Base-by-base conservation (phyloP, 2,113 vertebrate species). In the Podocnemis expansa region DNA sequence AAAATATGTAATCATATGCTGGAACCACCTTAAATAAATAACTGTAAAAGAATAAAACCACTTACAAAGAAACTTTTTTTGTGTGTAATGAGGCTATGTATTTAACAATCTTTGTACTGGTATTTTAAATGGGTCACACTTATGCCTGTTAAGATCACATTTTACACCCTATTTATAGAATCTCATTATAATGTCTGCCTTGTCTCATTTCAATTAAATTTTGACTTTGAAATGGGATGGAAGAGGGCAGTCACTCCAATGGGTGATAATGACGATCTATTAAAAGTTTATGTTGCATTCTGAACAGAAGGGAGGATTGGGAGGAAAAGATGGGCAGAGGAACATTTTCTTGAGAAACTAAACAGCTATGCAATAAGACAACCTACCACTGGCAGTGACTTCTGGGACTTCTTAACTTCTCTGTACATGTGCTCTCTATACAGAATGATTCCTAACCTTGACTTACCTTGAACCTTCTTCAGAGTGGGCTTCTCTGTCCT, bases 161-260 rank as follows among this genome's bases (percentile, higher is more conserved):
- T 91, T 96, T 79, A 60, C 43, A 89, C n/a, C 52, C 58, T 96
- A 84, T 96, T 94, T 91, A 79, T 93, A 89, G 92, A 79, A 70
- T 88, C 3, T 75, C 60, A 34, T 84, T 70, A 91, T 85, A 83
- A 89, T 79, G 41, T 38, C 78, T 85, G 38, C 34, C n/a, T 49
- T 31, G 78, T 60, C 67, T 90, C 83, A 9, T 86, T 96, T 90
- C 89, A 96, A 93, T 96, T 93, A 95, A 94, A 94, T 89, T 81
- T 91, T 93, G 82, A 85, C 91, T 93, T 96, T 88, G 88, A 95
- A 96, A 90, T n/a, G 81, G 81, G 84, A 79, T 90, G 34, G 41
- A 95, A 95, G 25, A 17, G 19, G 13, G 31, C 45, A 25, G 1
- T 92, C n/a, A 58, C 49, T 60, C 3, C 8, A 27, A 51, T 49